These are phyloP conservation scores for Salmo trutta DNA, from an alignment of 2,797 vertebrate genomes.

Conservation along the genomic window DNA sequence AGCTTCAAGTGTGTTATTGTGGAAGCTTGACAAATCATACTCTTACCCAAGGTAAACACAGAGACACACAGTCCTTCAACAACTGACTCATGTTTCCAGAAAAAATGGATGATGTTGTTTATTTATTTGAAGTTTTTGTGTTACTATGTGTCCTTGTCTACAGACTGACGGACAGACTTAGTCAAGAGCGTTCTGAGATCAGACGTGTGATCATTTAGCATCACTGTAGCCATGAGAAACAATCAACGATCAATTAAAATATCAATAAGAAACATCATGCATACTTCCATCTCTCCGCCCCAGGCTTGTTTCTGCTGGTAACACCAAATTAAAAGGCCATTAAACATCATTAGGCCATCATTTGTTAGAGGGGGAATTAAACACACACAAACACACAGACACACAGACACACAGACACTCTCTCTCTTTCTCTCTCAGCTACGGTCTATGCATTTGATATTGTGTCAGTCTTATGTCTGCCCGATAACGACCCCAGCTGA, in stretches of 20 bases:
- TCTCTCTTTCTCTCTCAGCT: neutral
- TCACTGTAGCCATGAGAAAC: neutral
- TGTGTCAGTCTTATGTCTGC: too few relatives aligned
- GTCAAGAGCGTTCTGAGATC: neutral
- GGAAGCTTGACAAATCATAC: neutral
- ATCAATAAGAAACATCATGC: neutral
- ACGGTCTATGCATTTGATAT: too few relatives aligned
- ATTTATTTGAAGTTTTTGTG: too few relatives aligned
- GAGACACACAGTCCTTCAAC: too few relatives aligned
- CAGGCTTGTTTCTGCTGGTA: conserved; percentile 14
- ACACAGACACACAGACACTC: neutral
- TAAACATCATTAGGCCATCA: conserved; percentile 29
- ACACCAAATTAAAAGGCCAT: conserved; percentile 29
- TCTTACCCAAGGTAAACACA: neutral
- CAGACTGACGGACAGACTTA: too few relatives aligned
- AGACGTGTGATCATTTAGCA: neutral
- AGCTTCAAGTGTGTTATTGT: neutral
- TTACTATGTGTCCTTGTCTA: too few relatives aligned
- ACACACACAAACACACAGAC: neutral
- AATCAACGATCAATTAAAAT: neutral
- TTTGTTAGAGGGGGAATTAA: conserved; percentile 14
- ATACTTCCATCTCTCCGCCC: conserved; percentile 13
- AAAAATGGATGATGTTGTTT: too few relatives aligned
- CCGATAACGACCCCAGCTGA: conserved; percentile 53
- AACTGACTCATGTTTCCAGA: too few relatives aligned